These are phyloP conservation scores for Electrophaes corylata DNA, from an alignment of 2,888 invertebrate species.

Conservation along the genomic window DNA sequence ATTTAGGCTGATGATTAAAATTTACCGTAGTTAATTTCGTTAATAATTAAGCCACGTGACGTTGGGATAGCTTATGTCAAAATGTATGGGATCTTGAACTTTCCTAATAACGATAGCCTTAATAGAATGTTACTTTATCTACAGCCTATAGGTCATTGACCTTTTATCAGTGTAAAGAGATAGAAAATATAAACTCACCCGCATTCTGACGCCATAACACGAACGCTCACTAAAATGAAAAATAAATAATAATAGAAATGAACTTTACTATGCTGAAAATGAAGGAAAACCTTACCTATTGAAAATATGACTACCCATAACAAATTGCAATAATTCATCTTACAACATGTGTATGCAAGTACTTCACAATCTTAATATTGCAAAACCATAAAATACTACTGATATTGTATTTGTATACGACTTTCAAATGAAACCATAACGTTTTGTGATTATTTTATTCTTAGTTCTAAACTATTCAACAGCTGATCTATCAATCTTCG, in stretches of 20 bases:
- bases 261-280: background rate
- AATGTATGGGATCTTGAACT: too few species aligned
- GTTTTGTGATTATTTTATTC: constrained; percentile 14
- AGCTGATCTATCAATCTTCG: constrained; percentile 24
- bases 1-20: too few species aligned
- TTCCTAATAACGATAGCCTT: too few species aligned
- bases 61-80: too few species aligned
- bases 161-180: background rate
- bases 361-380: constrained; percentile 6
- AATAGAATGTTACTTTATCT: too few species aligned
- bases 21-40: too few species aligned
- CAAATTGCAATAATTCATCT: constrained; percentile 56
- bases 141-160: too few species aligned
- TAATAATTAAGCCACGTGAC: too few species aligned
- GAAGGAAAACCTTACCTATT: constrained; percentile 13
- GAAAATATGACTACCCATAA: constrained; percentile 20
- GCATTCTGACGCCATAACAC: constrained; percentile 39
- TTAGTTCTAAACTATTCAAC: background rate
- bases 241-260: background rate
- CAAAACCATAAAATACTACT: constrained; percentile 16
- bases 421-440: constrained; percentile 15
- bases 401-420: constrained; percentile 6
- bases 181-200: constrained; percentile 44
- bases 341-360: constrained; percentile 2
- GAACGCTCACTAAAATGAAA: constrained; percentile 16